Evolutionary conservation across 1,140 invertebrate species (phyloP).

Genomic region (Delia radicum): DNA sequence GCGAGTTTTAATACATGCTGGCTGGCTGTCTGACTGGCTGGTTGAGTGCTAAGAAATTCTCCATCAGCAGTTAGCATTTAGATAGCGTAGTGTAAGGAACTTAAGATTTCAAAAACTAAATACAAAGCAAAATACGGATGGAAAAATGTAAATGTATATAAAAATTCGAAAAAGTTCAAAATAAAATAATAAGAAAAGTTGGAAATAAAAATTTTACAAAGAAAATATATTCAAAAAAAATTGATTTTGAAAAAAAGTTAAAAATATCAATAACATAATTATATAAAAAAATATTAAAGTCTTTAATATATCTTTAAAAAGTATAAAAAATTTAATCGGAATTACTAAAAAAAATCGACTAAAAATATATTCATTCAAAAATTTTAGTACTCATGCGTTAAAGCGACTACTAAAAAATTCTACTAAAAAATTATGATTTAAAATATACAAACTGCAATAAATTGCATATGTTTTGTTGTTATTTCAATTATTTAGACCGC

Average conservation of each 20-base stretch:
- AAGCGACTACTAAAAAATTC: background rate
- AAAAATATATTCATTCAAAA: background rate
- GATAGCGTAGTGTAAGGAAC: conserved; percentile 9
- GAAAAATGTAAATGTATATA: background rate
- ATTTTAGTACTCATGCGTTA: background rate
- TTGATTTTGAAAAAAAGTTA: background rate
- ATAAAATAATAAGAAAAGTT: background rate
- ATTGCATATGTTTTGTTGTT: background rate
- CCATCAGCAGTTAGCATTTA: conserved; percentile 6
- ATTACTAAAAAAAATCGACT: background rate
- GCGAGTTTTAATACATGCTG: background rate
- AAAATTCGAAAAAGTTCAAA: background rate
- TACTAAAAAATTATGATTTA: background rate
- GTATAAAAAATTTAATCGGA: too few relatives aligned
- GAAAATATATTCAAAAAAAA: background rate
- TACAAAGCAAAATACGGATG: background rate
- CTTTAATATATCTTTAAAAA: too few relatives aligned
- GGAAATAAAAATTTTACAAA: background rate
- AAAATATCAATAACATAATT: background rate
- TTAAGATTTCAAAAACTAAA: background rate
- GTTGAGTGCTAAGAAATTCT: background rate
- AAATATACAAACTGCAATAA: background rate
- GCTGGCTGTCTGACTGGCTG: too few relatives aligned
- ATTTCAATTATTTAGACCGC: too few relatives aligned
- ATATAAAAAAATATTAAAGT: background rate